phyloP scores from a whole-genome alignment of 2,113 vertebrate genomes.

The Hippocampus comes region DNA sequence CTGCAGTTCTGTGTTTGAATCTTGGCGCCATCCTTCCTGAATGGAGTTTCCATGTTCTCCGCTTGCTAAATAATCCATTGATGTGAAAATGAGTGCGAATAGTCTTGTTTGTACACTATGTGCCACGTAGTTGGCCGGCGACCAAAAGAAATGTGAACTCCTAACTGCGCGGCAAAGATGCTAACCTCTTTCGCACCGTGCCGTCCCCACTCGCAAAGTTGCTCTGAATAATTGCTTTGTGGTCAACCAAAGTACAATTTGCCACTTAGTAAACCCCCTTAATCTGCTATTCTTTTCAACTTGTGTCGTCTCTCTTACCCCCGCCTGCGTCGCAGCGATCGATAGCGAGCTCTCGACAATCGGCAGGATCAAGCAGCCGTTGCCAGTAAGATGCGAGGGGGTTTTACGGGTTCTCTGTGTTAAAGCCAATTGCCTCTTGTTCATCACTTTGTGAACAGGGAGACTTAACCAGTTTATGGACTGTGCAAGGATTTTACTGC shows the following conservation, averaged over 20 bases:
- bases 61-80: too few relatives aligned
- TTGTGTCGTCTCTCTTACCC: constrained; percentile 19
- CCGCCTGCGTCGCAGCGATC: constrained; percentile 26
- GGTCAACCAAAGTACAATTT: neutral
- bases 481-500: neutral
- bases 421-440: neutral
- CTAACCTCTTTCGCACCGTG: too few relatives aligned
- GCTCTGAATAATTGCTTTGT: too few relatives aligned
- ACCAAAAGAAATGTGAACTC: too few relatives aligned
- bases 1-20: too few relatives aligned
- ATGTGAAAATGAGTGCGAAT: too few relatives aligned
- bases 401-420: constrained; percentile 1
- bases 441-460: neutral
- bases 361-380: constrained; percentile 1
- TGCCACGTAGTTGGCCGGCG: too few relatives aligned
- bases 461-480: neutral
- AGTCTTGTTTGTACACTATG: too few relatives aligned
- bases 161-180: too few relatives aligned
- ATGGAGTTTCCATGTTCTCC: too few relatives aligned
- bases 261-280: neutral
- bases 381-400: neutral
- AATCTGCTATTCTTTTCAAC: constrained; percentile 14
- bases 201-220: too few relatives aligned
- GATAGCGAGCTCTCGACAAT: constrained; percentile 6
- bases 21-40: too few relatives aligned